These are phyloP conservation scores for Coccyzus lansbergi DNA, from an alignment of 2,797 vertebrate species.

Conservation along the genomic window DNA sequence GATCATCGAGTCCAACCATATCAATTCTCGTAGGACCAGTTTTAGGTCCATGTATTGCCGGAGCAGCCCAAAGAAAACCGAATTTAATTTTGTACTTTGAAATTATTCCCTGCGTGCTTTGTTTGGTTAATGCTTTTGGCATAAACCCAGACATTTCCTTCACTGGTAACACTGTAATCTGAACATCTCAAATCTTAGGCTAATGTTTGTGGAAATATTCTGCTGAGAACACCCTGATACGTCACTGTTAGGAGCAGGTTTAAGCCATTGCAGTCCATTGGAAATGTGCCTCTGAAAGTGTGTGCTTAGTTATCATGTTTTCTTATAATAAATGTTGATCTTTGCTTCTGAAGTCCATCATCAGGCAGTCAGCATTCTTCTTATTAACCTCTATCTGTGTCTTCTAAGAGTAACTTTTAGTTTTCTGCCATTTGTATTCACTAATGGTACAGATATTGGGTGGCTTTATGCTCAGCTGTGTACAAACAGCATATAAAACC, in stretches of 20 bases:
- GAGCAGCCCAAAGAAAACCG: not conserved
- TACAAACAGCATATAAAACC: not conserved
- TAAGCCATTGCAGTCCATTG: not conserved
- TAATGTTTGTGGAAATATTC: not conserved
- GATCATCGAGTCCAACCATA: no score
- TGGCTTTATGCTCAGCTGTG: not conserved
- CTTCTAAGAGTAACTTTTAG: not conserved
- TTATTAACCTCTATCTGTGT: not conserved
- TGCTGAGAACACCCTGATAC: not conserved
- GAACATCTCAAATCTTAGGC: not conserved
- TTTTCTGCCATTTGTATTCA: not conserved
- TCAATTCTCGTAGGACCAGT: not conserved
- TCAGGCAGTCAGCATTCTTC: not conserved
- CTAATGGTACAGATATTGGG: not conserved
- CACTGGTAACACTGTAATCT: not conserved
- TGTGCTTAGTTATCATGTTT: not conserved
- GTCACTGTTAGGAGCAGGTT: not conserved
- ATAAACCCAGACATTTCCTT: not conserved
- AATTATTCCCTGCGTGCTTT: not conserved
- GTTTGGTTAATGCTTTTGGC: not conserved
- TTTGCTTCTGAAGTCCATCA: not conserved
- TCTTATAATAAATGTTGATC: not conserved
- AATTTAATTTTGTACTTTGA: not conserved
- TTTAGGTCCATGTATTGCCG: not conserved
- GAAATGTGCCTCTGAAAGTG: not conserved